Base-by-base conservation (phyloP, 2,888 invertebrate genomes). In the Ormyrus labotus region DNA sequence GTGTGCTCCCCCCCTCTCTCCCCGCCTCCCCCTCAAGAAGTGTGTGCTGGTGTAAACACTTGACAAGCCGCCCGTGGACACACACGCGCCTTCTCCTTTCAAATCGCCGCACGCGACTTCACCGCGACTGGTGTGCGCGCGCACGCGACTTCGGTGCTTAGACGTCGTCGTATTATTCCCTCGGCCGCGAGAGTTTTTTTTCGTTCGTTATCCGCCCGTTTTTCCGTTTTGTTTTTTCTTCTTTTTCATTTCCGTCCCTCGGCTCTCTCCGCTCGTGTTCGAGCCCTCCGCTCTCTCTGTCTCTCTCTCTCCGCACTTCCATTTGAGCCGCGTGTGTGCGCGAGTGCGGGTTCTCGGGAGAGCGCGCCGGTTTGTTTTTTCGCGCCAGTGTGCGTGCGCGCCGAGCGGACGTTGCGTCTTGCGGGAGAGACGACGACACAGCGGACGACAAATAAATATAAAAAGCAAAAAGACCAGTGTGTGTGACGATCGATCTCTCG, bases 101-200 rank as follows among this genome's bases (percentile, higher is more conserved):
- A n/a, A 34, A 1, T 47, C 55, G 73, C 61, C 67, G 77, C 75
- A 70, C 70, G 67, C 71, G 76, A 60, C 60, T 45, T 6, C 5
- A 4, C 13, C 47, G 19, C 10, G 11, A 19, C 58, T 9, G 48
- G 70, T 50, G 60, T 57, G 47, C 69, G 58, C 58, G 53, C 55
- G 53, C 53, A 67, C 64, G n/a, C 47, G 48, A 50, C 51, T 47
- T 50, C 51, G 67, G 0, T 34, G 34, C 34, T 34, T 3, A 4
- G 34, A 19, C 19, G 2, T 19, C 19, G 13, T 13, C 19, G 19
- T 19, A 19, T 2, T 53, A 10, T 57, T 34, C 34, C 53, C 57
- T 45, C 73, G 45, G 48, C 34, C 61, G 63, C 45, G 61, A 50
- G 68, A 53, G 68, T 55, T 67, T 53, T 34, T 67, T 34, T 60